Evolutionary conservation across 2,888 invertebrate genomes (phyloP), one percentile per base, ranked within the genome.

Genomic region (Dryocosmus kuriphilus): DNA sequence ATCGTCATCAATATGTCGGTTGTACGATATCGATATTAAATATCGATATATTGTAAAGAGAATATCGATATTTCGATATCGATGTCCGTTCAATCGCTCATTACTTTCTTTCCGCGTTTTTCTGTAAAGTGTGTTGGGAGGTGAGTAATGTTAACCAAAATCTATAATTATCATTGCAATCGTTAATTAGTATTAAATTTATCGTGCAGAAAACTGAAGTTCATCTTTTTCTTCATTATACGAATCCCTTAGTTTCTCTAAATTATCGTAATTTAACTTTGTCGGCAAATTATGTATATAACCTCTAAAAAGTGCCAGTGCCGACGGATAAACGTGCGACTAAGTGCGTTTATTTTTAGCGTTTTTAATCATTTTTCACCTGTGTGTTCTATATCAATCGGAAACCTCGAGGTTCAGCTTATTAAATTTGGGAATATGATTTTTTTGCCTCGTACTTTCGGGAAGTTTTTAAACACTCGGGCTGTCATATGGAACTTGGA

Each of bases 131-230:
- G 9, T 71, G 30, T n/a, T 51, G 30, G 27, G 30, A 46, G 71
- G 71, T 71, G 51, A 71, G 71, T 65, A 16, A n/a, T 71, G n/a
- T 22, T 46, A 27, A 27, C n/a, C 1, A 71, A 71, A 71, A 71
- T 71, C 71, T 19, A 9, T 71, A 46, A 71, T 51, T 71, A 71
- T 71, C 32, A 51, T n/a, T 46, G 41, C 46, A 46, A 71, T 71
- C 71, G 27, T 51, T 46, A 32, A 71, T n/a, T 22, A 30, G 30
- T 51, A 51, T 30, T 19, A 4, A n/a, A n/a, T 27, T 14, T 30
- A 51, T 51, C 71, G n/a, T 51, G 30, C 0, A 51, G 19, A n/a
- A 51, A 19, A 51, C 46, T 1, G 51, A 46, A 46, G 16, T 6
- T 3, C 14, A 30, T 51, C n/a, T 30, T n/a, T 19, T 51, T 51